These are phyloP conservation scores for Tolypeutes matacus DNA, from an alignment of 2,797 vertebrate species.

Conservation along the genomic window DNA sequence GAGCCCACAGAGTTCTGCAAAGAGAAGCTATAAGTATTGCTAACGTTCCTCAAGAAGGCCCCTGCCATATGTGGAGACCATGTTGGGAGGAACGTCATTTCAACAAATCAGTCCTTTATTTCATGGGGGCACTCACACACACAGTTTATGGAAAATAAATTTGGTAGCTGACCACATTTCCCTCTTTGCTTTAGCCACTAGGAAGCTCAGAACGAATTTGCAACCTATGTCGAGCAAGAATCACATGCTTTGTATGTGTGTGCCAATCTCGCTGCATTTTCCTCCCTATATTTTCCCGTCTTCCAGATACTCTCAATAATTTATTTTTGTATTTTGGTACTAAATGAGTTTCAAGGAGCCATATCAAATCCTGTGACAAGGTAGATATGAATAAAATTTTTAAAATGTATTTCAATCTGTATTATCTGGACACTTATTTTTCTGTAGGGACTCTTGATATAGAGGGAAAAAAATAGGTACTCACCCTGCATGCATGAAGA, in stretches of 20 bases:
- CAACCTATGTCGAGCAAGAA: not conserved
- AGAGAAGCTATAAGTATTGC: not conserved
- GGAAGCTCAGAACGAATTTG: not conserved
- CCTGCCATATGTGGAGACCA: not conserved
- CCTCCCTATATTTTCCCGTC: not conserved
- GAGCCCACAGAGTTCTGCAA: not conserved
- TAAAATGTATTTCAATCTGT: not conserved
- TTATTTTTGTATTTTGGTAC: not conserved
- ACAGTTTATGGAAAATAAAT: not conserved
- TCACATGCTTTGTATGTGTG: not conserved
- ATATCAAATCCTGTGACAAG: not conserved
- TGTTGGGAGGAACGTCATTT: not conserved
- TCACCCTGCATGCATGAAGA: conserved; percentile 99
- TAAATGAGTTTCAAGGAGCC: not conserved
- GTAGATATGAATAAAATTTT: not conserved
- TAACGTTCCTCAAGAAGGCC: not conserved
- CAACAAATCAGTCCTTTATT: conserved; percentile 14
- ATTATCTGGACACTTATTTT: not conserved
- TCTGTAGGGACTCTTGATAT: not conserved
- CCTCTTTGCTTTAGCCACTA: conserved; percentile 31
- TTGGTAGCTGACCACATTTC: not conserved
- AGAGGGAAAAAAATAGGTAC: conserved; percentile 77
- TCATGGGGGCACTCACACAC: not conserved
- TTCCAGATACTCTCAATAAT: not conserved
- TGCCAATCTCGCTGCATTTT: not conserved